A percentile compares a stretch with the other conserved stretches of the same genome.
These are phyloP conservation scores for Eupsittula cactorum DNA, from an alignment of 2,113 vertebrate genomes.

Conservation along the genomic window DNA sequence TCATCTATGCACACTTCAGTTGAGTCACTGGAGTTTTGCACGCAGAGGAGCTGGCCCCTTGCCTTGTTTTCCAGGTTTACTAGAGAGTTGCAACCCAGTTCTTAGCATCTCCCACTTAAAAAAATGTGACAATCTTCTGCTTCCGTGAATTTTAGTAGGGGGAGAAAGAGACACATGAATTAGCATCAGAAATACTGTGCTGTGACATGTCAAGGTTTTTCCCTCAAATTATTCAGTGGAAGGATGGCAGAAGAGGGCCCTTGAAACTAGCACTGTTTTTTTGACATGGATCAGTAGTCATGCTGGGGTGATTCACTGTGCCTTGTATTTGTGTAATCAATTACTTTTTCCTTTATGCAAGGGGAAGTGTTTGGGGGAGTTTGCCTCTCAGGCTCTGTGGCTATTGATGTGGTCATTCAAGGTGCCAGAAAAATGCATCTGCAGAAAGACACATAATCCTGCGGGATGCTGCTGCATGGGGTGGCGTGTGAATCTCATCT, in stretches of 20 bases:
- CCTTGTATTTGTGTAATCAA: not conserved
- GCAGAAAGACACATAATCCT: not conserved
- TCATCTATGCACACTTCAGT: not conserved
- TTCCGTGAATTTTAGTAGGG: not conserved
- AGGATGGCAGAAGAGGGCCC: not conserved
- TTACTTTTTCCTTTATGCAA: not conserved
- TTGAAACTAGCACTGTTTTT: not conserved
- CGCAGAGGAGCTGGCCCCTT: not conserved
- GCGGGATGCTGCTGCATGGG: not conserved
- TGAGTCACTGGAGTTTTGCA: not conserved
- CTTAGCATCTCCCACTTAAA: not conserved
- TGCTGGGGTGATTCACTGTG: not conserved
- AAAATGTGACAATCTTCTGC: not conserved
- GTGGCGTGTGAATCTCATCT: not conserved
- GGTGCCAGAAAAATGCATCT: not conserved
- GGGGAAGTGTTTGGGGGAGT: not conserved
- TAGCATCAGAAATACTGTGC: not conserved
- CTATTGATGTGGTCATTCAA: not conserved
- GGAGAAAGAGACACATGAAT: not conserved
- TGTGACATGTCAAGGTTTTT: not conserved
- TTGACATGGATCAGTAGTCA: not conserved
- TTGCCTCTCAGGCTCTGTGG: not conserved
- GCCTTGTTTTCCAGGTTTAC: not conserved
- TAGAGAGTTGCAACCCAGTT: not conserved
- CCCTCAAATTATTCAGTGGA: not conserved